Conservation (phyloP, 2,797 vertebrate species). For the Sebastes wilsoni region DNA sequence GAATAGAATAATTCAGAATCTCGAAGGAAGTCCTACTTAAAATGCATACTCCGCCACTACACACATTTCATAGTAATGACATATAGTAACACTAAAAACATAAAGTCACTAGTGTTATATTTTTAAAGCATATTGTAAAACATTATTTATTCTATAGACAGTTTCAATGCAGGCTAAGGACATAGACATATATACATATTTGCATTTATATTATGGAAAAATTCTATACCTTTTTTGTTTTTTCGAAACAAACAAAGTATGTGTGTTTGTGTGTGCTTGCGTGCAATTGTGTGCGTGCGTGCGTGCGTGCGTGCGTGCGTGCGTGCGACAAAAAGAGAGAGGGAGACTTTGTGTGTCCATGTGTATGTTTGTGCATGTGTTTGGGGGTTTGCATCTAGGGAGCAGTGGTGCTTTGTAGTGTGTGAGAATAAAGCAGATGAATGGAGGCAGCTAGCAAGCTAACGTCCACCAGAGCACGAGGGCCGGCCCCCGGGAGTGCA, state of each 20-base stretch:
- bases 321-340: not conserved
- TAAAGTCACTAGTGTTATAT: no score
- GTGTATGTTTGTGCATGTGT: conserved; percentile 3
- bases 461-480: conserved; percentile 56
- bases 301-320: not conserved
- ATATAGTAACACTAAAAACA: no score
- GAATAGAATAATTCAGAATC: no score
- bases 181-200: no score
- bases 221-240: no score
- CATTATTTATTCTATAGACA: no score
- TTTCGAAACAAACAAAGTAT: no score
- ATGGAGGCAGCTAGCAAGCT: conserved; percentile 87
- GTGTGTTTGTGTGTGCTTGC: not conserved
- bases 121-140: no score
- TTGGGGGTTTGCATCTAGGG: conserved; percentile 76
- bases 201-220: no score
- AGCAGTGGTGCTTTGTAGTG: conserved; percentile 87
- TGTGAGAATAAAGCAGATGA: conserved; percentile 92
- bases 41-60: no score
- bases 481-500: conserved; percentile 28
- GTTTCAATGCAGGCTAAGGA: not conserved
- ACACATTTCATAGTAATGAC: no score
- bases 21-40: no score
- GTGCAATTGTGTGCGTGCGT: not conserved
- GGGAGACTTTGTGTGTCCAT: not conserved